A percentile compares a stretch with the other conserved stretches of the same genome.
Evolutionary conservation across 37 sponge, comb jelly and placozoan genomes (phyloP).

Genomic region (Trichoplax adhaerens): DNA sequence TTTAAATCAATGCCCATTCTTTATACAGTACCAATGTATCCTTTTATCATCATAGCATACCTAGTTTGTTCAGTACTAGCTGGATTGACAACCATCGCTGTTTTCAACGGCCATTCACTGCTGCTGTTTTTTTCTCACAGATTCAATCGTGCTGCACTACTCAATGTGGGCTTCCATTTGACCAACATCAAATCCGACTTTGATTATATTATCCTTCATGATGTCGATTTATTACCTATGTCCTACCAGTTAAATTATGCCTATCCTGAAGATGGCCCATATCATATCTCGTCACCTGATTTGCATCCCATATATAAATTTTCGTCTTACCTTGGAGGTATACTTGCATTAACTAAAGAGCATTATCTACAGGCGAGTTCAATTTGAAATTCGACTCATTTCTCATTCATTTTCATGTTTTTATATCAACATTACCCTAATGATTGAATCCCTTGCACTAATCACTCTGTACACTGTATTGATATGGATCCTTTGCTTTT

Average conservation of each 20-base stretch:
- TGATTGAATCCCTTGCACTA: background rate
- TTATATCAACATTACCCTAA: too few species aligned
- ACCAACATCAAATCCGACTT: conserved; percentile 18
- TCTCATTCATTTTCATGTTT: too few species aligned
- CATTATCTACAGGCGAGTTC: conserved; percentile 25
- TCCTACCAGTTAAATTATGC: conserved; percentile 52
- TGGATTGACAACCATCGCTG: conserved; percentile 6
- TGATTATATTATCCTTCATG: conserved; percentile 84
- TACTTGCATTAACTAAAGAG: conserved; percentile 39
- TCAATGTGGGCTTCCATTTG: conserved; percentile 64
- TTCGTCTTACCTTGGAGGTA: conserved; percentile 70
- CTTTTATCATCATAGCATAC: too few species aligned
- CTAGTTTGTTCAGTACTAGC: too few species aligned
- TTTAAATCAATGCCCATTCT: too few species aligned
- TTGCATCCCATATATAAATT: conserved; percentile 89
- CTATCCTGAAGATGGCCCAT: conserved; percentile 56
- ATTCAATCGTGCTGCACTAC: conserved; percentile 68
- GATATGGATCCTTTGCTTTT: background rate
- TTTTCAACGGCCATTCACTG: background rate
- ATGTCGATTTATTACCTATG: conserved; percentile 78
- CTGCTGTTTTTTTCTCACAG: conserved; percentile 3
- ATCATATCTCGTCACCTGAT: conserved; percentile 67
- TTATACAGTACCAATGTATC: too few species aligned
- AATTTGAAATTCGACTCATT: too few species aligned
- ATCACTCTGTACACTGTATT: background rate